A percentile compares a stretch with the other conserved stretches of the same genome.
These are phyloP conservation scores for Sarcophaga variegata DNA, from an alignment of 2,888 invertebrate species.

Conservation along the genomic window DNA sequence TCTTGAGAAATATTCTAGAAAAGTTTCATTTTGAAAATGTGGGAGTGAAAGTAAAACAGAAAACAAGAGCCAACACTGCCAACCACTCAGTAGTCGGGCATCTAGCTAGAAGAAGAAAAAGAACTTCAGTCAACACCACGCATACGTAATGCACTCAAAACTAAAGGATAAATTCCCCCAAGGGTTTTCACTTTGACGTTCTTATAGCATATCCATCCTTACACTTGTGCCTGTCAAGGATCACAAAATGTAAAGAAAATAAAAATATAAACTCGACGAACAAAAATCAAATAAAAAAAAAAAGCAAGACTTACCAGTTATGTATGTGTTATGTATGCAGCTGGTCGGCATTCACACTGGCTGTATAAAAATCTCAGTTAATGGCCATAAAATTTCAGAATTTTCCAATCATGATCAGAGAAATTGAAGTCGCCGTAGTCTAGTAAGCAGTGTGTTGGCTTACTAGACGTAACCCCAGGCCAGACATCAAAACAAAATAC, in stretches of 20 bases:
- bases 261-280: slow-evolving; percentile 24
- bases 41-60: slow-evolving; percentile 66
- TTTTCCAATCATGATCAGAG: too few relatives aligned
- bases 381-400: too few relatives aligned
- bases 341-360: not conserved
- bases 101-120: not conserved
- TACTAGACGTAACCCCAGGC: too few relatives aligned
- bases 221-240: slow-evolving; percentile 6
- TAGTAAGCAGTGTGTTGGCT: too few relatives aligned
- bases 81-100: not conserved
- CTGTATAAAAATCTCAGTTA: not conserved
- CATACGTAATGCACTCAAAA: slow-evolving; percentile 67
- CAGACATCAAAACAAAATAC: too few relatives aligned
- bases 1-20: slow-evolving; percentile 53
- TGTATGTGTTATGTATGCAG: not conserved
- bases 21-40: slow-evolving; percentile 25
- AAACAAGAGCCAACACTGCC: not conserved
- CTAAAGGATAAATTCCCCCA: slow-evolving; percentile 50
- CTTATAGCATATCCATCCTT: not conserved
- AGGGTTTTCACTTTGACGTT: slow-evolving; percentile 23
- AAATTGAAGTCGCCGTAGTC: not conserved
- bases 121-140: slow-evolving; percentile 53
- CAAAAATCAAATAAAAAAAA: slow-evolving; percentile 7
- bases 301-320: too few relatives aligned
- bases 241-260: slow-evolving; percentile 11